phyloP scores from a whole-genome alignment of 2,113 vertebrate species.

The Ia io region DNA sequence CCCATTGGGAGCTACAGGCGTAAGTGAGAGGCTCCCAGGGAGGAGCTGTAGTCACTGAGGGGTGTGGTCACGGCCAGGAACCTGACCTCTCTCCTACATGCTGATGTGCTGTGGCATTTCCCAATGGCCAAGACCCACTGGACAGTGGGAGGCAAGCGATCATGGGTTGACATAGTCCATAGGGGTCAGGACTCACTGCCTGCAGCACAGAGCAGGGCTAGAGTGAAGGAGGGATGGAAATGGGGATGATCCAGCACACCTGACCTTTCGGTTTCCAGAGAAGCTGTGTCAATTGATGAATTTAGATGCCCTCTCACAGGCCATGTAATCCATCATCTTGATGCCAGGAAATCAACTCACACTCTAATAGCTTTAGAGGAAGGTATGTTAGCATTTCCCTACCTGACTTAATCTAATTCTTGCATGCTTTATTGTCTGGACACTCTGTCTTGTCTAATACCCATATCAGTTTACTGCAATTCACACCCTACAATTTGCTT shows the following conservation, averaged over 20 bases:
- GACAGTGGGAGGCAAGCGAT: not conserved
- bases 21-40: not conserved
- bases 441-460: not conserved
- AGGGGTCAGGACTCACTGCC: not conserved
- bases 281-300: not conserved
- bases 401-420: not conserved
- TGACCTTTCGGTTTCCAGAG: not conserved
- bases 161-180: accelerated
- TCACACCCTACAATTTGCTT: not conserved
- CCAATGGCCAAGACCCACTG: not conserved
- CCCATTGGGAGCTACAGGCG: not conserved
- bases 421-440: not conserved
- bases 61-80: not conserved
- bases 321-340: not conserved
- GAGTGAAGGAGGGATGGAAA: not conserved
- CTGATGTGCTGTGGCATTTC: not conserved
- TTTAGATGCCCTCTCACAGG: not conserved
- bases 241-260: not conserved
- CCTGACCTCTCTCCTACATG: not conserved
- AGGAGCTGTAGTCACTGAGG: not conserved
- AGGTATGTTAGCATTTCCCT: not conserved
- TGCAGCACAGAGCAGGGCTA: not conserved
- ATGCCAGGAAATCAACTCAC: not conserved
- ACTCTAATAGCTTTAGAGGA: not conserved
- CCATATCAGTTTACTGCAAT: not conserved